Evolutionary conservation across 2,113 vertebrate genomes (phyloP), one percentile per base, ranked within the genome.

Genomic region (Saimiri boliviensis): DNA sequence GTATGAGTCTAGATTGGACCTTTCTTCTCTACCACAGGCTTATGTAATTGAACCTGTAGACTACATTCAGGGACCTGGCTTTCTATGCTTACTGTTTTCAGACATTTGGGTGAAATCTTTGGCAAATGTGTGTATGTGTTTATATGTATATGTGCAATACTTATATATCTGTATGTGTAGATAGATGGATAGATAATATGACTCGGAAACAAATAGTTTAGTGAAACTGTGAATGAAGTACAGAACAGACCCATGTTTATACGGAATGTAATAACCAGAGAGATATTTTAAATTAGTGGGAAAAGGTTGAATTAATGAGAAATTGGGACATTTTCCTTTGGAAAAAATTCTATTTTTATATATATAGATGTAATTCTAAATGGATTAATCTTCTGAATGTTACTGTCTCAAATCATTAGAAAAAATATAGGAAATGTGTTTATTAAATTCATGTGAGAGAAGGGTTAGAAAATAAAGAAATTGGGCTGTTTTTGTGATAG

Each of bases 401-500:
- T 89, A 86, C 49, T 82, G 63, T 92, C 37, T 82, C 37, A 91
- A 56, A 74, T 80, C 27, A 94, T 83, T 89, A 81, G 84, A 56
- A 79, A 68, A 80, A 79, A 77, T 70, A 7, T 58, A 80, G 13
- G 82, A 76, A 11, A 13, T 91, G 6, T 95, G 94, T 96, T 97
- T 35, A 82, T 86, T 86, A 93, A 83, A 27, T 71, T 94, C 21
- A 42, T 86, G 30, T 42, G 66, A 58, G 30, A 49, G 32, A 76
- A 76, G 40, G 2, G 27, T 86, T 82, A 86, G 68, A 32, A 94
- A 94, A 42, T 74, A 49, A 85, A 54, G 37, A 84, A 60, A 52
- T 89, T 83, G 58, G 76, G 13, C 54, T 66, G 32, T 9, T 92
- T 88, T 95, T 95, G 37, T 94, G 86, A 66, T 89, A 92, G 17